Conservation (phyloP, 2,888 invertebrate genomes). For the Harmothoe impar region DNA sequence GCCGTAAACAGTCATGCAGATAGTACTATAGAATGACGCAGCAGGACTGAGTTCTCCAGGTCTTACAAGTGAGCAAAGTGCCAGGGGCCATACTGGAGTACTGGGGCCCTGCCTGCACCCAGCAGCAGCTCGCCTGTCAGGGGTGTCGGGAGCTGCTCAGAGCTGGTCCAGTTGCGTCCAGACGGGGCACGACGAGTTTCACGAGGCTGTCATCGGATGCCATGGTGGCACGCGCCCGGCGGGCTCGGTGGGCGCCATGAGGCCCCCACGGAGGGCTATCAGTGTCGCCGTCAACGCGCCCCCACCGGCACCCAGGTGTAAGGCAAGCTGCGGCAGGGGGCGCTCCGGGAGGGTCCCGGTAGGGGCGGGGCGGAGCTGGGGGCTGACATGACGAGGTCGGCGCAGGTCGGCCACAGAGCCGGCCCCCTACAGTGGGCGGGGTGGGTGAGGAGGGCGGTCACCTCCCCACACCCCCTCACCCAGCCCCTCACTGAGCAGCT, state of each 20-base stretch:
- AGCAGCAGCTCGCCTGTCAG: constrained; percentile 15
- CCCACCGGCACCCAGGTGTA: neutral
- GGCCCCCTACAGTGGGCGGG: neutral
- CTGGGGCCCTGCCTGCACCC: neutral
- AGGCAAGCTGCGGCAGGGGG: constrained; percentile 18
- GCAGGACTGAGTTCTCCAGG: neutral
- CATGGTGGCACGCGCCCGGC: constrained; percentile 15
- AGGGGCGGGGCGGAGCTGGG: neutral
- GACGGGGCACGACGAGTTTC: neutral
- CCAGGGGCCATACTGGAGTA: neutral
- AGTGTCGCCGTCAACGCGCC: constrained; percentile 44
- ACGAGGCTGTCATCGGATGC: neutral
- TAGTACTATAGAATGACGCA: neutral
- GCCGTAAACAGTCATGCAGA: neutral
- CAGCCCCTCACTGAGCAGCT: neutral
- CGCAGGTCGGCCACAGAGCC: neutral
- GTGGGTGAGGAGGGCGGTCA: neutral
- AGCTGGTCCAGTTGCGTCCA: neutral
- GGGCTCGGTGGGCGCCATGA: neutral
- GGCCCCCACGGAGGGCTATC: constrained; percentile 29
- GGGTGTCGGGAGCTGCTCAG: neutral
- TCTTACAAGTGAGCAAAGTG: neutral
- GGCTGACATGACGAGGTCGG: neutral
- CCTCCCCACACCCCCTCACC: neutral
- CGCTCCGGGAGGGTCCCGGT: neutral